Percentiles rank a stretch among this genome's conserved stretches.
Evolutionary conservation across 2,797 vertebrate genomes (phyloP).

Genomic region (Protonibea diacanthus): DNA sequence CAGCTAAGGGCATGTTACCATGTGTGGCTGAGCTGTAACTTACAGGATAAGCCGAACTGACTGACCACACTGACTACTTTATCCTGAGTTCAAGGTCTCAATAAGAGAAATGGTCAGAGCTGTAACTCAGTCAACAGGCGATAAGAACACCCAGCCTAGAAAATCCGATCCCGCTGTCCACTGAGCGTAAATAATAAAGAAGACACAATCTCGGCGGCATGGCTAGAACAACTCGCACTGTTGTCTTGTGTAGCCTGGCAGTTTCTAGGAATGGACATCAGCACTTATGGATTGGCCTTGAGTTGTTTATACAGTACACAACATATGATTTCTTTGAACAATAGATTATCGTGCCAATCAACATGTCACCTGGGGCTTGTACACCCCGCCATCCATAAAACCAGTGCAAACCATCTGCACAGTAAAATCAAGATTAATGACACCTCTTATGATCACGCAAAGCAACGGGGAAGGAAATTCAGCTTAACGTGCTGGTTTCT

Average conservation of each 20-base stretch:
- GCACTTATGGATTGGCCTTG: slow-evolving; percentile 61
- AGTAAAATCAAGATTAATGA: slow-evolving; percentile 30
- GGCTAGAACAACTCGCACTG: slow-evolving; percentile 20
- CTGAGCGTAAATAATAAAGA: slow-evolving; percentile 85
- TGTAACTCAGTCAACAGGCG: slow-evolving; percentile 69
- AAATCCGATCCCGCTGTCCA: slow-evolving; percentile 80
- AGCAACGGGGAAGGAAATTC: slow-evolving; percentile 47
- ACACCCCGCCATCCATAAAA: slow-evolving; percentile 14
- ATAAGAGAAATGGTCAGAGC: slow-evolving; percentile 50
- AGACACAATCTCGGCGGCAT: slow-evolving; percentile 66
- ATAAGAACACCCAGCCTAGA: slow-evolving; percentile 75
- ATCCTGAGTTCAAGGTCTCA: slow-evolving; percentile 46
- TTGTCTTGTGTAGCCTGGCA: slow-evolving; percentile 15
- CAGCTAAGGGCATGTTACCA: slow-evolving; percentile 13
- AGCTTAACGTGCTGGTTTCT: slow-evolving; percentile 38
- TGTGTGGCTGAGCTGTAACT: slow-evolving; percentile 43
- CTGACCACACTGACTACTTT: slow-evolving; percentile 24
- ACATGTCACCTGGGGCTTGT: slow-evolving; percentile 8
- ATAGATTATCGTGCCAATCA: slow-evolving; percentile 38
- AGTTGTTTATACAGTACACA: slow-evolving; percentile 32
- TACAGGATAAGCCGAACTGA: slow-evolving; percentile 7
- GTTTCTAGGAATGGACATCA: slow-evolving; percentile 53
- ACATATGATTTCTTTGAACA: slow-evolving; percentile 47
- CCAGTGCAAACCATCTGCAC: neutral
- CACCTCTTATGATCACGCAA: slow-evolving; percentile 43